Base-by-base conservation (phyloP, 1,140 invertebrate genomes). In the Drosophila parvula region DNA sequence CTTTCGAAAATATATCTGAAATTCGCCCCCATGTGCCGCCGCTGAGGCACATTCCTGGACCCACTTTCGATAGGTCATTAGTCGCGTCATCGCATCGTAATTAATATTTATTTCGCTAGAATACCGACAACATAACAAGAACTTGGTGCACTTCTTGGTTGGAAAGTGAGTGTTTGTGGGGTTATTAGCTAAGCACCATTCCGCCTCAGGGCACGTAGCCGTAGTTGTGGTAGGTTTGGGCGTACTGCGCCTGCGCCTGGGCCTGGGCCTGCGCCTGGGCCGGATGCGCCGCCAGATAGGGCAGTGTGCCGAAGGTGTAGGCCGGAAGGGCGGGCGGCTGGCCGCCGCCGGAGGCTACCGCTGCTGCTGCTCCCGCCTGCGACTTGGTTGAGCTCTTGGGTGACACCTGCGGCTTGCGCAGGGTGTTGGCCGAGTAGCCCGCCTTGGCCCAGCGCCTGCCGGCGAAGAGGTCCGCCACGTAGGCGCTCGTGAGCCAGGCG, bases 401-500 rank as follows among this genome's bases (percentile, higher is more conserved):
- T 6, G 85, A 79, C 3, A 74, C 74, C 22, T 90, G 85, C 1
- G 70, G 32, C 79, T 89, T 90, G 36, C 70, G 71, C 16, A 90
- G 48, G 0, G 84, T 85, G 27, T 83, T 73, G 8, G 79, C 79
- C 14, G 81, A 76, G 48, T 65, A 79, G 11, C 81, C 81, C 4
- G 47, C 10, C 16, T 76, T 74, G 53, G 56, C 55, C 67, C 81
- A 89, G 32, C 85, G 85, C 67, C 70, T 74, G 34, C 78, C 75
- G 18, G 70, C 85, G 43, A 91, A 91, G 12, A 91, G 48, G 55
- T 90, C 77, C 28, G 90, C 78, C 12, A 91, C 75, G 50, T 78
- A 90, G 38, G 78, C 51, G n/a, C 68, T 94, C 47, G 94, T 92
- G 40, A 95, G 78, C 67, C 93, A 77, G 48, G 94, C 94, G 41